Base-by-base conservation (phyloP, 2,113 vertebrate species). In the Onychostruthus taczanowskii region DNA sequence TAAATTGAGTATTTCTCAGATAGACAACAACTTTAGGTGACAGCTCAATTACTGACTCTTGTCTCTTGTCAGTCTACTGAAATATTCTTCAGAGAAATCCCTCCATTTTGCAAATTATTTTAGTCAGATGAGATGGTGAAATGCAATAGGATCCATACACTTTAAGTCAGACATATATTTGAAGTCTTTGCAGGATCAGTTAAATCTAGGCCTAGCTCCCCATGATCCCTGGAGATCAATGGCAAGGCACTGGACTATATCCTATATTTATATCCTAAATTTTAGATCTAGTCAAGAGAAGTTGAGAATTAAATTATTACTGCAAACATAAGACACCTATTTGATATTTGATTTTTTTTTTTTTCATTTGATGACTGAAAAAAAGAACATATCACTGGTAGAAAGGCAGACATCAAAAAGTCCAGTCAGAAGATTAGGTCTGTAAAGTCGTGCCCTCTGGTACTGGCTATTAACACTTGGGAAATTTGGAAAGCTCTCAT, bases 141-240 rank as follows among this genome's bases (percentile, higher is more conserved):
- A 53, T 28, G 31, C 0, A 1, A 19, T 18, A 23, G 7, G 30
- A 69, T 3, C 19, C 23, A 12, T 26, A 55, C 3, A n/a, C 8
- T 76, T 67, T 22, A 56, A 58, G 7, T 46, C 26, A 59, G 27
- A 49, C 22, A 35, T 63, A 19, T 56, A 61, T 61, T 33, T 77
- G 9, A 47, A 30, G 11, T n/a, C n/a, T 79, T 52, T 90, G 37
- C 46, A 58, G 16, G 16, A 47, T 52, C 27, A 56, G 20, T 28
- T 90, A 53, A 68, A 69, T 47, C 50, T 35, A 50, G 66, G 30
- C 35, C 63, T 83, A 50, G 26, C n/a, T 62, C 11, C 13, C n/a
- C 17, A 8, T 58, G 46, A 66, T 26, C 20, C 11, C 39, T 35
- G 17, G 31, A 62, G 37, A 50, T 5, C 5, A 5, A 50, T 11